Base-by-base conservation (phyloP, 2,113 vertebrate genomes). In the Amblyornis subalaris region DNA sequence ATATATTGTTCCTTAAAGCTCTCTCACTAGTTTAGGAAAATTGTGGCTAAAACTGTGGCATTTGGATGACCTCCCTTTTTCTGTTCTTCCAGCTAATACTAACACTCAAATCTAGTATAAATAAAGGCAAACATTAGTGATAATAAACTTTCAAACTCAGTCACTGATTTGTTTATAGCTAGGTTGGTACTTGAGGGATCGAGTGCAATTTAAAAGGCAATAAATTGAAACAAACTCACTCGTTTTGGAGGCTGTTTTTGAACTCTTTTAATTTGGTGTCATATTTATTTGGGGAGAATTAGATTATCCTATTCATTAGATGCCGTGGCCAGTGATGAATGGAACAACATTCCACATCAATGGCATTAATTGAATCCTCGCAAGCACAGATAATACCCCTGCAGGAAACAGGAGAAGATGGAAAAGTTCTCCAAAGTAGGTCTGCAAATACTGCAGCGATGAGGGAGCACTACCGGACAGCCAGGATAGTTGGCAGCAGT, bases 211-310 rank as follows among this genome's bases (percentile, higher is more conserved):
- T 95, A 90, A 95, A 94, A 86, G 36, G 44, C 79, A 96, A 93
- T 95, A 95, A 93, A 97, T 84, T 92, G 88, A 88, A 93, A 88
- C 61, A 81, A 96, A 90, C 85, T 94, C 71, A 71, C 79, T 95
- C 60, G 10, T 90, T 95, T 95, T 95, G 90, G 78, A 94, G 90
- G 85, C 94, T 95, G 96, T 58, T 95, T 88, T 88, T 95, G 95
- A 91, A 92, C 72, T 73, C 95, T 96, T 96, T 97, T 96, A 96
- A 97, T 97, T 97, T 95, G 92, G 90, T 97, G 93, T 95, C 82
- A 74, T 96, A 94, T 96, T 95, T 94, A 95, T 97, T 88, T 92
- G 85, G 48, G 73, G 40, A 92, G 83, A 96, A 97, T 96, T 93
- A 93, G 88, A 97, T 97, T 94, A 94, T 90, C 85, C 90, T 92